These are phyloP conservation scores for Mantis religiosa DNA, from an alignment of 2,888 invertebrate genomes.

Conservation along the genomic window DNA sequence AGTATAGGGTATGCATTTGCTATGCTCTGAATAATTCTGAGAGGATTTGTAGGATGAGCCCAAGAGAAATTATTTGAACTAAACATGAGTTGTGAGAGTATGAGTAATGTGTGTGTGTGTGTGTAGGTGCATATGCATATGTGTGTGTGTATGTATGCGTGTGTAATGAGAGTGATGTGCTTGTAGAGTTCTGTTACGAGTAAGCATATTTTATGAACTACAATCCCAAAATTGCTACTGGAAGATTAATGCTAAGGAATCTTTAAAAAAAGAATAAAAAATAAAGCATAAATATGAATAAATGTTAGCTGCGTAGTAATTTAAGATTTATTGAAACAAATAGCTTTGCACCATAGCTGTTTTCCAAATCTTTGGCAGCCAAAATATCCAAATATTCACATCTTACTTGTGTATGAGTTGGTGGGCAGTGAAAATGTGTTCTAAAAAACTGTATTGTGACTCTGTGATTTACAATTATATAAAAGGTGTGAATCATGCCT, in stretches of 20 bases:
- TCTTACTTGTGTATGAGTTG: neutral
- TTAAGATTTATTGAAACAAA: neutral
- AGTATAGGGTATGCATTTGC: neutral
- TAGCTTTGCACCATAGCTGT: constrained; percentile 12
- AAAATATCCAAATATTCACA: neutral
- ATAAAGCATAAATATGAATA: neutral
- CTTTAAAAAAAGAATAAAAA: neutral
- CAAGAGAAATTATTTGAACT: neutral
- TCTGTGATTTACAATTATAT: neutral
- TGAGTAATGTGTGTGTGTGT: too few relatives aligned
- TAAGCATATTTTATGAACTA: neutral
- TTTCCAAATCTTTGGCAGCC: neutral
- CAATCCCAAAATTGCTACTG: neutral
- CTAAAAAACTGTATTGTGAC: neutral
- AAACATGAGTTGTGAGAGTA: neutral
- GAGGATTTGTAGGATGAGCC: neutral
- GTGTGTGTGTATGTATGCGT: neutral
- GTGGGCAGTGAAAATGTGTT: neutral
- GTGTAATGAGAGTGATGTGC: neutral
- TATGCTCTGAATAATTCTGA: neutral
- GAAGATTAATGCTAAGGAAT: neutral
- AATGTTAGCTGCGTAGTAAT: neutral
- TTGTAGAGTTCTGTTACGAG: neutral
- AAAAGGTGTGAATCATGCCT: neutral
- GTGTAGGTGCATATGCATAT: too few relatives aligned